A percentile compares a stretch with the other conserved stretches of the same genome.
Conservation (phyloP, 2,797 vertebrate species). For the Echeneis naucrates region DNA sequence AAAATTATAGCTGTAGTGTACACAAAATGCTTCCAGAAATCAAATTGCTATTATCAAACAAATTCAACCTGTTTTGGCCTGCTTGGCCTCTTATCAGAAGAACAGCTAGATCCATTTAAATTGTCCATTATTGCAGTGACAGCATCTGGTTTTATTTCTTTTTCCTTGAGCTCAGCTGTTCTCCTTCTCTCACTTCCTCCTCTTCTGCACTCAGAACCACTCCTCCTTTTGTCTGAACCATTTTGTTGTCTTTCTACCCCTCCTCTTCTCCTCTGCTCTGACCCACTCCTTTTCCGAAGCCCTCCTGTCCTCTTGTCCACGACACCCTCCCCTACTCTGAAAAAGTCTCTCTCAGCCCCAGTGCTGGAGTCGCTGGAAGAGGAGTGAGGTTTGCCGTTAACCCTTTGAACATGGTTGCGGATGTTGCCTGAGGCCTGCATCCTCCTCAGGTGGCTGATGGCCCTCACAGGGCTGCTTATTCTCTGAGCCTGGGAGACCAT, state of each 20-base stretch:
- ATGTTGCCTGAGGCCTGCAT: slow-evolving; percentile 86
- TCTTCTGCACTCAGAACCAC: slow-evolving; percentile 63
- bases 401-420: slow-evolving; percentile 69
- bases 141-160: slow-evolving; percentile 66
- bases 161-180: slow-evolving; percentile 18
- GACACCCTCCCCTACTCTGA: neutral
- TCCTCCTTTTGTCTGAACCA: slow-evolving; percentile 45
- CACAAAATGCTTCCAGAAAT: neutral
- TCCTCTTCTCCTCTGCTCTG: slow-evolving; percentile 61
- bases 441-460: slow-evolving; percentile 75
- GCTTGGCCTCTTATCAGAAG: slow-evolving; percentile 30
- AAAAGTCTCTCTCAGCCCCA: neutral
- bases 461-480: slow-evolving; percentile 56
- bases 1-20: neutral
- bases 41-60: slow-evolving; percentile 58
- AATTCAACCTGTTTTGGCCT: slow-evolving; percentile 79
- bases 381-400: slow-evolving; percentile 33
- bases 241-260: slow-evolving; percentile 37
- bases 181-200: slow-evolving; percentile 53
- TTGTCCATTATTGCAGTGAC: slow-evolving; percentile 63
- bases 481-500: slow-evolving; percentile 25
- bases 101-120: slow-evolving; percentile 55
- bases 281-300: slow-evolving; percentile 58
- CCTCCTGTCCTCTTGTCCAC: slow-evolving; percentile 29
- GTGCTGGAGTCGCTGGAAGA: slow-evolving; percentile 11